Evolutionary conservation across 2,113 vertebrate species (phyloP).

Genomic region (Muntiacus muntjak): DNA sequence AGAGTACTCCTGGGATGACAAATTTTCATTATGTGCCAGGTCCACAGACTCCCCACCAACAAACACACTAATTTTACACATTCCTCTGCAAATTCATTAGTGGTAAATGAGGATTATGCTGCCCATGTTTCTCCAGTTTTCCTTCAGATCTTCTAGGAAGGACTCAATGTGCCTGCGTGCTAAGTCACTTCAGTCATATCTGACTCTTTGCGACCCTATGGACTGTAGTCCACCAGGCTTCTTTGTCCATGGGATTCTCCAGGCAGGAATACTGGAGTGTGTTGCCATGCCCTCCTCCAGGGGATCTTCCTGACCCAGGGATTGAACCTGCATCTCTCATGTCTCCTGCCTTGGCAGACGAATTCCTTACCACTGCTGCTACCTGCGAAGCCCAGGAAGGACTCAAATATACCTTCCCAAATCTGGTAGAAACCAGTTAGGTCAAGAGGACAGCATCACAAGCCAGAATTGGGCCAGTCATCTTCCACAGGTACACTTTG

Average conservation of each 20-base stretch:
- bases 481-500: background rate
- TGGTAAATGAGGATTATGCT: background rate
- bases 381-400: background rate
- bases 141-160: background rate
- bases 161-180: background rate
- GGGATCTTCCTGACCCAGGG: background rate
- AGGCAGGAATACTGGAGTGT: background rate
- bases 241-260: background rate
- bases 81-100: slow-evolving; percentile 25
- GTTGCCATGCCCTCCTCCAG: background rate
- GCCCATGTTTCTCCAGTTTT: background rate
- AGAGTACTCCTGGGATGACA: background rate
- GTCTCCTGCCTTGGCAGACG: background rate
- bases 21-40: slow-evolving; percentile 12
- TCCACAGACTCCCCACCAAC: background rate
- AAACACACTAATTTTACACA: background rate
- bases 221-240: background rate
- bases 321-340: background rate
- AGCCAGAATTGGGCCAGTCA: background rate
- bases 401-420: background rate
- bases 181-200: background rate
- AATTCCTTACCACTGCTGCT: background rate
- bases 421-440: background rate
- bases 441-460: background rate
- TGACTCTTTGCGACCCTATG: background rate